Evolutionary conservation across 1,140 invertebrate species (phyloP).

Genomic region (Hylaeus volcanicus): DNA sequence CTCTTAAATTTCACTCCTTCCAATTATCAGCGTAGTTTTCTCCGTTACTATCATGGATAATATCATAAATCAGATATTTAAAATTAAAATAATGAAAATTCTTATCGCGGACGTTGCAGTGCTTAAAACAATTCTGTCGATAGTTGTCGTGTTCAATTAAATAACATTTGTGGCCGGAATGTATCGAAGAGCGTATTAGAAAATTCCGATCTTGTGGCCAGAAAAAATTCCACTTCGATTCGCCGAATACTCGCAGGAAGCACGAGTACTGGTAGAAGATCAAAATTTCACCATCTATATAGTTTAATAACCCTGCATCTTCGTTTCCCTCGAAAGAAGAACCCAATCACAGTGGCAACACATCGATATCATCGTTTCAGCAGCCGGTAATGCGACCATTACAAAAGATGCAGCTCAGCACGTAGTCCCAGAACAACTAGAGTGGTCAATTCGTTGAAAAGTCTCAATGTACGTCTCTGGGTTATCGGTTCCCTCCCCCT

Average conservation of each 20-base stretch:
- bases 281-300: neutral
- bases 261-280: neutral
- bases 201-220: neutral
- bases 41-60: neutral
- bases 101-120: too few relatives aligned
- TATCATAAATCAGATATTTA: too few relatives aligned
- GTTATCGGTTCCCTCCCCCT: constrained; percentile 39
- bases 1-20: neutral
- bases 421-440: constrained; percentile 31
- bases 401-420: neutral
- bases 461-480: constrained; percentile 28
- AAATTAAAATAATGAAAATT: neutral
- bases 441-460: constrained; percentile 54
- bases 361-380: neutral
- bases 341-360: neutral
- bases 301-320: neutral
- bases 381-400: neutral
- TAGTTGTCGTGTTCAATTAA: neutral
- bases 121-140: too few relatives aligned
- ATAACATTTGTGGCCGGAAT: neutral
- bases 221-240: neutral
- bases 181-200: neutral
- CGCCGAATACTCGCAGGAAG: neutral
- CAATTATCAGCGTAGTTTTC: neutral
- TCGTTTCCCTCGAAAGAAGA: neutral